Base-by-base conservation (phyloP, 2,888 invertebrate species). In the Dryadula phaetusa region DNA sequence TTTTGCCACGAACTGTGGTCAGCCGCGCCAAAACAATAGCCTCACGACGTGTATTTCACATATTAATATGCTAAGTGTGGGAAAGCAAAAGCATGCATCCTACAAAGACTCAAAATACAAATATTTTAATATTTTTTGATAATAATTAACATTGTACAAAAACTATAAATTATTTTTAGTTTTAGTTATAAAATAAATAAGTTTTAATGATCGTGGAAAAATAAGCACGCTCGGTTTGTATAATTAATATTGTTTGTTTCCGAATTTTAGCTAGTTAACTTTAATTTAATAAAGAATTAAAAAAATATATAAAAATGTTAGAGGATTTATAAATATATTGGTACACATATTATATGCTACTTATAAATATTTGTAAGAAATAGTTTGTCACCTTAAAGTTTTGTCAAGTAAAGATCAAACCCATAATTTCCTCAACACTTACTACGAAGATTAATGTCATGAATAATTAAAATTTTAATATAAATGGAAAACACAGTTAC, bases 11-110 rank as follows among this genome's bases (percentile, higher is more conserved):
- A 60, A 49, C 37, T 37, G 67, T 64, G 70, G 72, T 69, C 71
- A 66, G 53, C 53, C 62, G 49, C 63, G 67, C 66, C 67, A 70
- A 73, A 71, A 73, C 72, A 73, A 71, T 71, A 52, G 64, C 49
- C 62, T 32, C 40, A 18, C 66, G 67, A 53, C 53, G 62, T 46
- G 62, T 44, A 62, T 67, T 69, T 67, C 71, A 64, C 72, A 73
- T 73, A 71, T 67, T 70, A 71, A 73, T 62, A 61, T 66, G 14
- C 53, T 25, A 52, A 58, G 66, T 66, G 68, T 64, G 66, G 71
- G 71, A 69, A 69, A 66, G 46, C 53, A 28, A 42, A 64, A 62
- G 60, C 52, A 47, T 28, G 28, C 28, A 47, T 44, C 49, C 20
- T 44, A 20, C 14, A 25, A 20, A 60, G 32, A 37, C n/a, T 28